Base-by-base conservation (phyloP, 2,888 invertebrate genomes). In the Lamproptera curius region DNA sequence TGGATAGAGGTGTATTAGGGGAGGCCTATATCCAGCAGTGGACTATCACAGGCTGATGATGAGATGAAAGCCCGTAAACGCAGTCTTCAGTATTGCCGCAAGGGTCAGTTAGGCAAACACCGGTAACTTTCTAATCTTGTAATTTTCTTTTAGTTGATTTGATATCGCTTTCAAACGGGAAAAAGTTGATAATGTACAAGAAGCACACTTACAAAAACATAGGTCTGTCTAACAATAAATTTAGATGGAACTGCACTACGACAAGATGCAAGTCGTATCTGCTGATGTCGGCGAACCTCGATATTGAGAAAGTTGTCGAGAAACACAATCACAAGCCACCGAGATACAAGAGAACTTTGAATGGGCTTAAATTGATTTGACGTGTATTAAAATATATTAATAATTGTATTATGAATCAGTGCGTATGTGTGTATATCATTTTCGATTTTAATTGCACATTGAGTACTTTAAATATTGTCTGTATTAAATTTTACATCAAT, bases 171-270 rank as follows among this genome's bases (percentile, higher is more conserved):
- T 43, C 40, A 10, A 56, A 51, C 36, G 61, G 59, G 10, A 62
- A 56, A 42, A 67, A 65, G 41, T 35, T 61, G 10, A 63, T 67
- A 9, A 53, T 42, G 44, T 58, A 49, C 15, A 47, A 53, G 28
- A 54, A 56, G 3, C 50, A 52, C 33, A 57, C 58, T 0, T 63
- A 53, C 46, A 28, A 16, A 16, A 61, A 63, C 40, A 33, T 16
- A 13, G 63, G 61, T 1, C 35, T 44, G 4, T 36, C 36, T 1
- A 38, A 42, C 8, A 46, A 43, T 1, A 51, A 35, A 1, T 63
- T 51, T 42, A 46, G 44, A 14, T 62, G 63, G 63, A 40, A 33
- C 1, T 63, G 62, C 28, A 53, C 56, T 0, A 28, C 39, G 1
- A 9, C 10, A 0, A 34, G 41, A 14, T 63, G 63, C 46, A 46